phyloP scores from a whole-genome alignment of 2,113 vertebrate genomes.

The Okapia johnstoni region DNA sequence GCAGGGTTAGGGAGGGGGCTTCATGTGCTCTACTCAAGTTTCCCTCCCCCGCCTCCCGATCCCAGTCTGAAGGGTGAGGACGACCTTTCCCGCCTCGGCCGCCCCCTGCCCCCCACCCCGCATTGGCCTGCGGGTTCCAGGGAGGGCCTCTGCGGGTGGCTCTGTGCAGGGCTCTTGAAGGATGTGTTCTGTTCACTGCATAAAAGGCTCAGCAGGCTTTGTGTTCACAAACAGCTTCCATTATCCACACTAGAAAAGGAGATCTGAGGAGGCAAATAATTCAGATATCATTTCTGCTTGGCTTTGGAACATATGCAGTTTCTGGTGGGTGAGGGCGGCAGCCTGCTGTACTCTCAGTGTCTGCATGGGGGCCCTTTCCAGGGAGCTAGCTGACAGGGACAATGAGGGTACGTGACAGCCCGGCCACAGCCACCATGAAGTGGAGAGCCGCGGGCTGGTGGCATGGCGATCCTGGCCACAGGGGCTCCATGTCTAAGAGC shows the following conservation, averaged over 20 bases:
- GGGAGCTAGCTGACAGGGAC: neutral
- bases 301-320: neutral
- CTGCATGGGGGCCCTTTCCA: neutral
- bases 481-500: neutral
- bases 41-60: neutral
- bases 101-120: neutral
- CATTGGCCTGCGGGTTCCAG: neutral
- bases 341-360: neutral
- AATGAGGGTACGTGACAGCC: neutral
- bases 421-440: neutral
- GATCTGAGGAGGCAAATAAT: neutral
- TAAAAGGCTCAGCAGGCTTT: slow-evolving; percentile 46
- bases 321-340: neutral
- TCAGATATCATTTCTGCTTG: slow-evolving; percentile 35
- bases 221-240: slow-evolving; percentile 35
- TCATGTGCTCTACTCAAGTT: neutral
- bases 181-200: neutral
- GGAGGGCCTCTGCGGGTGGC: neutral
- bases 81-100: neutral
- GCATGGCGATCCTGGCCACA: neutral
- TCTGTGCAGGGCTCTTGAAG: neutral
- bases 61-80: neutral
- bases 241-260: slow-evolving; percentile 2
- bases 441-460: fast-evolving
- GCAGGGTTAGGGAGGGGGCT: neutral